A percentile compares a stretch with the other conserved stretches of the same genome.
phyloP scores from a whole-genome alignment of 2,797 vertebrate species.

The Tapera naevia region DNA sequence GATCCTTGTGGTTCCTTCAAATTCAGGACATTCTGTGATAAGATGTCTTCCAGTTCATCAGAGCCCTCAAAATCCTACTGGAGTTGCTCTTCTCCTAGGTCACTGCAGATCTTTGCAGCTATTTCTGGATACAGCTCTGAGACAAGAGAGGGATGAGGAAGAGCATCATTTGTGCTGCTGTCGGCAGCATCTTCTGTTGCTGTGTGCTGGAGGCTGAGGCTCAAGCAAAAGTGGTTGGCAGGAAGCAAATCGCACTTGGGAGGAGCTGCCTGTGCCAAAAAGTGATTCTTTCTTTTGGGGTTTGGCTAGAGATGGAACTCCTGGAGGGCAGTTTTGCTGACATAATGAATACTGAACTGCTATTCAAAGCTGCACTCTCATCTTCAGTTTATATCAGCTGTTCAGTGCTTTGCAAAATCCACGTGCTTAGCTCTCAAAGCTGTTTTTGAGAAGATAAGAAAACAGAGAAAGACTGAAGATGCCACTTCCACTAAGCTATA shows the following conservation, averaged over 20 bases:
- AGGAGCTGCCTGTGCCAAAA: neutral
- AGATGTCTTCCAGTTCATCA: neutral
- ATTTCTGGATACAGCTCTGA: neutral
- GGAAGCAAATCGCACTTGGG: neutral
- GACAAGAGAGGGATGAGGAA: neutral
- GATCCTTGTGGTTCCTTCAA: no score
- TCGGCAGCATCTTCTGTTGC: neutral
- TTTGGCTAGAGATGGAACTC: neutral
- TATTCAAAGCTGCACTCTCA: neutral
- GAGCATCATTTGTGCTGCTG: neutral
- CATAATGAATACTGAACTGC: neutral
- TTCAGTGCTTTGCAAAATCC: neutral
- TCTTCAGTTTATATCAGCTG: no score
- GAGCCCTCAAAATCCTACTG: neutral
- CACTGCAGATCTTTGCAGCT: neutral
- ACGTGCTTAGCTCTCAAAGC: neutral
- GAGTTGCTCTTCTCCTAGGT: neutral
- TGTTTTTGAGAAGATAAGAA: neutral
- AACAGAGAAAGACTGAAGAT: neutral
- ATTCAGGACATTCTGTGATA: neutral
- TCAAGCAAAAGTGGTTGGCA: neutral
- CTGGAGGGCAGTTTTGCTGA: constrained; percentile 22
- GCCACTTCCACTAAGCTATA: neutral
- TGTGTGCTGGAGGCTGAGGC: neutral
- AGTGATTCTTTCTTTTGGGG: constrained; percentile 12